Evolutionary conservation across 1,140 invertebrate genomes (phyloP).

Genomic region (Listronotus oregonensis): DNA sequence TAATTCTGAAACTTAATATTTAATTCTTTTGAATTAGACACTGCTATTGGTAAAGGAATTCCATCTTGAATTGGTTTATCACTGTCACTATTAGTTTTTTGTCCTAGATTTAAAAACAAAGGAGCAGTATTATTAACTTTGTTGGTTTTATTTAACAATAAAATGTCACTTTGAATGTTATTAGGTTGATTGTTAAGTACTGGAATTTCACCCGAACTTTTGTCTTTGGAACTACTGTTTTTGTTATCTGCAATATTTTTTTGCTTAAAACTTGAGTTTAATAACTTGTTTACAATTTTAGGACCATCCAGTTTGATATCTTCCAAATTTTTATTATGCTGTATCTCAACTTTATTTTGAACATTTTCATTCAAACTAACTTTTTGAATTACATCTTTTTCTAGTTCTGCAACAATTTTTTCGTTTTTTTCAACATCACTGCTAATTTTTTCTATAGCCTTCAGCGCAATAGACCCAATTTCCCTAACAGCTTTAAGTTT

Average conservation of each 20-base stretch:
- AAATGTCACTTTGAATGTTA: background rate
- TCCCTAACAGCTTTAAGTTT: conserved; percentile 46
- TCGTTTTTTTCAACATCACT: conserved; percentile 34
- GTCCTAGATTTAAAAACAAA: conserved; percentile 25
- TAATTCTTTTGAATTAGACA: conserved; percentile 8
- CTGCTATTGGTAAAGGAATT: conserved; percentile 31
- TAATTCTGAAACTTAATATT: conserved; percentile 2
- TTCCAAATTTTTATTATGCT: conserved; percentile 3
- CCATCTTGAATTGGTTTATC: background rate
- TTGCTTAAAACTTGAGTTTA: conserved; percentile 24
- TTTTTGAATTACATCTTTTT: conserved; percentile 30
- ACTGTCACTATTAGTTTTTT: conserved; percentile 1
- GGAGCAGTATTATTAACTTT: conserved; percentile 19
- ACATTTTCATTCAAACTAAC: conserved; percentile 17
- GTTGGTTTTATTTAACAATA: background rate
- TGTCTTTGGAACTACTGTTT: background rate
- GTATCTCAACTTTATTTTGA: background rate
- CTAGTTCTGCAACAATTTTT: conserved; percentile 35
- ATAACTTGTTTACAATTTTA: conserved; percentile 21
- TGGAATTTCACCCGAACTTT: background rate
- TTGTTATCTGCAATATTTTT: conserved; percentile 4
- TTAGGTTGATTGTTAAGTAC: background rate
- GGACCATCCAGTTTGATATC: conserved; percentile 10
- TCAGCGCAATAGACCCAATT: conserved; percentile 48
- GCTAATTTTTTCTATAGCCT: conserved; percentile 50